Percentiles rank a stretch among this genome's conserved stretches.
Conservation (phyloP, 2,797 vertebrate genomes). For the Ptychadena robeensis region DNA sequence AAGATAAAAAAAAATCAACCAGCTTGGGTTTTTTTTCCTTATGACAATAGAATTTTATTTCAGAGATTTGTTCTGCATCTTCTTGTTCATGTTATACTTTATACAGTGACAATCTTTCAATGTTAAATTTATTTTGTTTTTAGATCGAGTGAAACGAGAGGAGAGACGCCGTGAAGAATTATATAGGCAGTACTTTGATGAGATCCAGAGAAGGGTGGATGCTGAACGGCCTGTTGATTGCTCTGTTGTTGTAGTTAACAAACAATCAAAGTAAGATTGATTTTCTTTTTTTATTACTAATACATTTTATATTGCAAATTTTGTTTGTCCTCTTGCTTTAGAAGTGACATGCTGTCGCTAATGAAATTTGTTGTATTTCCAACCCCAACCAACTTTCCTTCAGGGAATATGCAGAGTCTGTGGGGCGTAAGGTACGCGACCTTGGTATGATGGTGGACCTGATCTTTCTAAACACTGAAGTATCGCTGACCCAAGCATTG, state of each 20-base stretch:
- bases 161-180: conserved; percentile 91
- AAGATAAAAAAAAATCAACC: no score
- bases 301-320: background rate
- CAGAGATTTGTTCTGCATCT: no score
- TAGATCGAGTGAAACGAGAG: conserved; percentile 84
- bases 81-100: no score
- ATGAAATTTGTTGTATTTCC: background rate
- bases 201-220: conserved; percentile 93
- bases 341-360: background rate
- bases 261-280: conserved; percentile 90
- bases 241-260: conserved; percentile 97
- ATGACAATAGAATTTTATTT: no score
- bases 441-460: conserved; percentile 97
- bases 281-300: background rate
- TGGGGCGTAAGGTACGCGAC: conserved; percentile 93
- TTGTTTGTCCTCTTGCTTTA: background rate
- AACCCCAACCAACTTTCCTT: conserved; percentile 56
- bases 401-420: conserved; percentile 95
- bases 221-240: conserved; percentile 93
- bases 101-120: no score
- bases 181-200: conserved; percentile 95
- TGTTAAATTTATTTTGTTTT: no score
- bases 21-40: no score
- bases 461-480: conserved; percentile 98
- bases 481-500: conserved; percentile 93